Evolutionary conservation across 2,888 invertebrate species (phyloP), one percentile per base, ranked within the genome.

Genomic region (Creontiades dilutus): DNA sequence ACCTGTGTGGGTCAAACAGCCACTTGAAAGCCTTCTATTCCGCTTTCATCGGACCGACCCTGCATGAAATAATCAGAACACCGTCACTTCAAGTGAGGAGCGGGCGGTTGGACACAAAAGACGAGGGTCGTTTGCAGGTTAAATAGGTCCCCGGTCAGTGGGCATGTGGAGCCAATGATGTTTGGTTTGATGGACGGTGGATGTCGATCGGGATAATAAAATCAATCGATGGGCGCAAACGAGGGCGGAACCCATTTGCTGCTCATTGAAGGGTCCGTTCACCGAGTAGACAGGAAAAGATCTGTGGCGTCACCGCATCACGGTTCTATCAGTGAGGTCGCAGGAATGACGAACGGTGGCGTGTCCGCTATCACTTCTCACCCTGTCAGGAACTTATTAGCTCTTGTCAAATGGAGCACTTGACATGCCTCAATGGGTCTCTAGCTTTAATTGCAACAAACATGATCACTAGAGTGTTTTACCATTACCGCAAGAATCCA

Each of bases 51-150:
- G 37, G 7, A 37, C 7, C 7, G 37, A 37, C 37, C 37, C 37
- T 7, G 37, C 37, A 37, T 37, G 37, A 37, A 37, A n/a, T 19
- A 61, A 19, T 61, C n/a, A n/a, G 61, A 19, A 61, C 14, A 19
- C 19, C 61, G 61, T 61, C 61, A 61, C 16, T 61, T 16, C 61
- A 61, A 61, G 61, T n/a, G 61, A 61, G 37, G 16, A 0, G 16
- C 61, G 61, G 1, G 61, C 19, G 11, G 52, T 52, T 61, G 16
- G 61, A 61, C 0, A 61, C 61, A 19, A 61, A 16, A 61, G n/a
- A 61, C 61, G 19, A 61, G 61, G 61, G n/a, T 61, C n/a, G 61
- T 61, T 61, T 61, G 61, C 61, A 61, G 61, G 61, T 61, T 61
- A 61, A 61, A 61, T 61, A 61, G 61, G 61, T 61, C 61, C 9